Evolutionary conservation across 2,113 vertebrate genomes (phyloP).

Genomic region (Clarias magur): DNA sequence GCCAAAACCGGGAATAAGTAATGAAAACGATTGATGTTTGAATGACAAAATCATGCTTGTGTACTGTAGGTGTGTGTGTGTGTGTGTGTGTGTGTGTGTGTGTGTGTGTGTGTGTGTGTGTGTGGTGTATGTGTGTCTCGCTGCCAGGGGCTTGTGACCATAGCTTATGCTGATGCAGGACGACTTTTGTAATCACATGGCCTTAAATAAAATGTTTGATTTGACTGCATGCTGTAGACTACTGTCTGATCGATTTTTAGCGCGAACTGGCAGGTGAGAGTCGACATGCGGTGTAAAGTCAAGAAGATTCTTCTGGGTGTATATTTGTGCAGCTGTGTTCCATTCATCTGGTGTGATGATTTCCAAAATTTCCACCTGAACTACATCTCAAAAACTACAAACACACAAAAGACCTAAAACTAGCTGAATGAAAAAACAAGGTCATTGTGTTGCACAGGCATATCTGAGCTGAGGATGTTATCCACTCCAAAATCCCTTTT

Average conservation of each 20-base stretch:
- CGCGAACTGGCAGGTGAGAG: not conserved
- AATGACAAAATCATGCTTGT: not conserved
- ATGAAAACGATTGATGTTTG: slow-evolving; percentile 18
- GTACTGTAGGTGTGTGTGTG: not conserved
- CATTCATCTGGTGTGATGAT: not conserved
- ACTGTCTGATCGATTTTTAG: not conserved
- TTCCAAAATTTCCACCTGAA: not conserved
- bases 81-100: not conserved
- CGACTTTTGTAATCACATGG: not conserved
- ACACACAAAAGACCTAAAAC: not conserved
- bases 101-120: not conserved
- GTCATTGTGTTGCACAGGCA: not conserved
- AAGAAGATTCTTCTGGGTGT: not conserved
- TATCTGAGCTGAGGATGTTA: not conserved
- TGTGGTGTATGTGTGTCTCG: not conserved
- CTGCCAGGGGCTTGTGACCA: not conserved
- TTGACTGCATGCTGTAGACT: not conserved
- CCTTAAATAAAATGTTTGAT: not conserved
- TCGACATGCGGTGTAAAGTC: too few relatives aligned
- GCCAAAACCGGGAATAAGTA: slow-evolving; percentile 1
- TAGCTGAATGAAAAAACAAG: not conserved
- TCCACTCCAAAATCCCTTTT: not conserved
- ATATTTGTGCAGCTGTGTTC: not conserved
- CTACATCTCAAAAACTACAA: not conserved
- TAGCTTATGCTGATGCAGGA: not conserved